Base-by-base conservation (phyloP, 2,888 invertebrate genomes). In the Chloromyia formosa region DNA sequence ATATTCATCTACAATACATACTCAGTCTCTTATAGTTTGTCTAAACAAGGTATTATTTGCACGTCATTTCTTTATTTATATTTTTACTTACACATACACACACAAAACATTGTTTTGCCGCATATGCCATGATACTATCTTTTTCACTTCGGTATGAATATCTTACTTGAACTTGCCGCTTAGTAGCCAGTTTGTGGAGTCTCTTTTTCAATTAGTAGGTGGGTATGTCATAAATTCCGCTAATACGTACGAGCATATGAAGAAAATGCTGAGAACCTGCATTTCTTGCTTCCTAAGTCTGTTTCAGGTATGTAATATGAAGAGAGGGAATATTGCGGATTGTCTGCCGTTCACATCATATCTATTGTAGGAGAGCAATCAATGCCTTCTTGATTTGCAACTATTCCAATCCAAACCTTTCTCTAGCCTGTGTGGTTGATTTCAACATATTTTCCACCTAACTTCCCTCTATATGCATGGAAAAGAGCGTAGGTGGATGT, bases 171-270 rank as follows among this genome's bases (percentile, higher is more conserved):
- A 5, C 49, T 12, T 49, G 16, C 16, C 35, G 62, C n/a, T 27
- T 1, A 35, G 23, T 66, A 22, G 66, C 49, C 66, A 66, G 66
- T 53, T 56, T 35, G 58, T 42, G 18, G 71, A 40, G 56, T 71
- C 40, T 56, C 71, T 56, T 69, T 49, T 71, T 40, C 71, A 71
- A 71, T 71, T 71, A 56, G 71, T 71, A 71, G 71, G 71, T 71
- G 71, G 71, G 56, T 56, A 71, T 58, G 71, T 71, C 71, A 40
- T 56, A 71, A 71, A 18, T 42, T 71, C 58, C 35, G 58, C 27
- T 35, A 53, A 71, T 20, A n/a, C n/a, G n/a, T n/a, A n/a, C n/a
- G 27, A 4, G 22, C 66, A 49, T 45, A 66, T 66, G 18, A 23
- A 66, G 66, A 22, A 49, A 45, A 66, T 49, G 49, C 18, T 14